Conservation (phyloP, 2,113 vertebrate genomes). For the Nerophis lumbriciformis region DNA sequence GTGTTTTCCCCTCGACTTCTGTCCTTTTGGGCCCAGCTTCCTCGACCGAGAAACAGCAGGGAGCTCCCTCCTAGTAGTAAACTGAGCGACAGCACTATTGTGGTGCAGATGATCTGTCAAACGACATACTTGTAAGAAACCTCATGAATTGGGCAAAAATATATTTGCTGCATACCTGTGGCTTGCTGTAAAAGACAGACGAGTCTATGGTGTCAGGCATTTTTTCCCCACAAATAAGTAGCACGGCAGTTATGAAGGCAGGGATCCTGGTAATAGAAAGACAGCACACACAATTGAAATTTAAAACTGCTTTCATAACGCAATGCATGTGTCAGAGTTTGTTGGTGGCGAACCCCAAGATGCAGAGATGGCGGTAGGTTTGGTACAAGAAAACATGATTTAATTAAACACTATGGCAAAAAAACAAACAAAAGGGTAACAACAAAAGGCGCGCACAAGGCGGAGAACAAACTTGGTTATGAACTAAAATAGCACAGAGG, state of each 20-base stretch:
- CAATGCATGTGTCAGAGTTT: no score
- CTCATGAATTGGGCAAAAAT: background rate
- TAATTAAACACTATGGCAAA: no score
- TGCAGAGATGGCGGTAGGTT: no score
- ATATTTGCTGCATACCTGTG: constrained; percentile 74
- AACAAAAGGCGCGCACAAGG: no score
- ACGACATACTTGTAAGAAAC: constrained; percentile 1
- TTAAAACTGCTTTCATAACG: background rate
- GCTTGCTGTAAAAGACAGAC: constrained; percentile 87
- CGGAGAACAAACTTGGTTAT: no score
- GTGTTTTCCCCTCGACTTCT: constrained; percentile 63
- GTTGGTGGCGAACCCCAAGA: no score
- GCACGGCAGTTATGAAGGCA: constrained; percentile 73
- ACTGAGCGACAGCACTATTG: constrained; percentile 75
- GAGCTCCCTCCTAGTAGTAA: constrained; percentile 79
- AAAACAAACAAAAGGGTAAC: no score
- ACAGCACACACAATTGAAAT: constrained; percentile 3
- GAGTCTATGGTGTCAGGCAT: constrained; percentile 74
- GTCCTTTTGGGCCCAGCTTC: constrained; percentile 68
- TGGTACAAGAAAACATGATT: no score
- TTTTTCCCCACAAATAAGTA: constrained; percentile 79
- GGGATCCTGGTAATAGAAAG: constrained; percentile 75
- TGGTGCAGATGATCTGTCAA: constrained; percentile 82
- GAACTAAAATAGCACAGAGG: no score
- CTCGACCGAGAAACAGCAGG: constrained; percentile 85